Conservation (phyloP, 2,797 vertebrate species). For the Poecile montanus region DNA sequence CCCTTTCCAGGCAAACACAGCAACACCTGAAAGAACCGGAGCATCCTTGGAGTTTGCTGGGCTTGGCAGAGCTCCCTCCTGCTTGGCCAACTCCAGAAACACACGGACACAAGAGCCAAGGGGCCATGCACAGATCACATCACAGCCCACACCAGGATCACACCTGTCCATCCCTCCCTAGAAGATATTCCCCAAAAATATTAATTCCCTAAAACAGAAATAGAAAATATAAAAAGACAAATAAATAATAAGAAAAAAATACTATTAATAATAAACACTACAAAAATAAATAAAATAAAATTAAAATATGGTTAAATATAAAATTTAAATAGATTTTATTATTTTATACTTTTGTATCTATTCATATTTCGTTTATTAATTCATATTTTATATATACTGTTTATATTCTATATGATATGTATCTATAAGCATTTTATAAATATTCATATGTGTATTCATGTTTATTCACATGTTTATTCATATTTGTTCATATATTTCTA, state of each 20-base stretch:
- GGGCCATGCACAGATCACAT: not conserved
- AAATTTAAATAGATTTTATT: not conserved
- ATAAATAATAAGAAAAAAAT: not conserved
- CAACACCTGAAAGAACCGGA: conserved; percentile 83
- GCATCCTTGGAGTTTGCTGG: not conserved
- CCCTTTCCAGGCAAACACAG: conserved; percentile 98
- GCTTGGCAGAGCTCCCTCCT: not conserved
- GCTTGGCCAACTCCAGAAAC: not conserved
- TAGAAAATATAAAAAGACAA: not conserved
- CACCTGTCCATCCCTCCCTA: not conserved
- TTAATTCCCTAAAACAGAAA: not conserved
- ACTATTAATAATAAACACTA: not conserved
- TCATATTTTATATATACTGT: not conserved
- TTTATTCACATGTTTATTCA: no score
- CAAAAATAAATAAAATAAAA: not conserved
- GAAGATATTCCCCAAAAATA: not conserved
- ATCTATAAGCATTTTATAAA: not conserved
- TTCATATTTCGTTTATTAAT: not conserved
- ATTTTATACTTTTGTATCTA: not conserved
- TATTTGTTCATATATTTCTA: no score
- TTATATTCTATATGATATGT: not conserved
- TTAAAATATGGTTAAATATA: not conserved
- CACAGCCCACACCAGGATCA: not conserved
- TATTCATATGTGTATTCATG: not conserved
- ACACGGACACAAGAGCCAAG: not conserved